A percentile compares a stretch with the other conserved stretches of the same genome.
Evolutionary conservation across 2,888 invertebrate species (phyloP).

Genomic region (Melangyna quadrimaculata): DNA sequence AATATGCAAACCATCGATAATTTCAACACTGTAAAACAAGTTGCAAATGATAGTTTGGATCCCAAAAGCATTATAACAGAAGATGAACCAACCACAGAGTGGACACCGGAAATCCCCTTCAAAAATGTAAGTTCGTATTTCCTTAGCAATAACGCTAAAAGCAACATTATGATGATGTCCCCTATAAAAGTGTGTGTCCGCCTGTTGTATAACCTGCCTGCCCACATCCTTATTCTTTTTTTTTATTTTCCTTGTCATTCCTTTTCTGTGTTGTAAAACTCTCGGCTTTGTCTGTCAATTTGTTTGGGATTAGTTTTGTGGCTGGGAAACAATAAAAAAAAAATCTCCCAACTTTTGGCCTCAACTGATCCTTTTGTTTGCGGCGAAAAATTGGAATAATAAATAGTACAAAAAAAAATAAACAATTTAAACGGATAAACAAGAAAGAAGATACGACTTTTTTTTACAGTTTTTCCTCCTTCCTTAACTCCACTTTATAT

Average conservation of each 20-base stretch:
- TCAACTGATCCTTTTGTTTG: conserved; percentile 17
- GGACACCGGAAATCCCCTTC: conserved; percentile 96
- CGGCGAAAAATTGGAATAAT: conserved; percentile 17
- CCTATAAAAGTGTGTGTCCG: not conserved
- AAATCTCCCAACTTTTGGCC: conserved; percentile 27
- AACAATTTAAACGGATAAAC: conserved; percentile 17
- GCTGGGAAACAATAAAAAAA: conserved; percentile 5
- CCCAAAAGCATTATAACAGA: conserved; percentile 84
- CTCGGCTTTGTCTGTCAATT: conserved; percentile 58
- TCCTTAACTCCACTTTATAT: not conserved
- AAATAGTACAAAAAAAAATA: not conserved
- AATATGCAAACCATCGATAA: conserved; percentile 73
- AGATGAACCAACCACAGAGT: conserved; percentile 90
- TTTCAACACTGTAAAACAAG: conserved; percentile 21
- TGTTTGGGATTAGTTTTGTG: conserved; percentile 59
- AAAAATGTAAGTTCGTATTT: conserved; percentile 87
- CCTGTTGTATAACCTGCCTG: too few species aligned
- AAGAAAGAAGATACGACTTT: not conserved
- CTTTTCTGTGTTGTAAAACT: conserved; percentile 14
- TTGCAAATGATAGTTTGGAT: conserved; percentile 70
- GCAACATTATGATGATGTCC: not conserved
- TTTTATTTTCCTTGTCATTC: not conserved
- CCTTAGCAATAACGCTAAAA: not conserved
- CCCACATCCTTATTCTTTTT: conserved; percentile 29
- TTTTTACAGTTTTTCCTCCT: conserved; percentile 9